Conservation (phyloP, 2,888 invertebrate genomes). For the Chrysopilus asiliformis region DNA sequence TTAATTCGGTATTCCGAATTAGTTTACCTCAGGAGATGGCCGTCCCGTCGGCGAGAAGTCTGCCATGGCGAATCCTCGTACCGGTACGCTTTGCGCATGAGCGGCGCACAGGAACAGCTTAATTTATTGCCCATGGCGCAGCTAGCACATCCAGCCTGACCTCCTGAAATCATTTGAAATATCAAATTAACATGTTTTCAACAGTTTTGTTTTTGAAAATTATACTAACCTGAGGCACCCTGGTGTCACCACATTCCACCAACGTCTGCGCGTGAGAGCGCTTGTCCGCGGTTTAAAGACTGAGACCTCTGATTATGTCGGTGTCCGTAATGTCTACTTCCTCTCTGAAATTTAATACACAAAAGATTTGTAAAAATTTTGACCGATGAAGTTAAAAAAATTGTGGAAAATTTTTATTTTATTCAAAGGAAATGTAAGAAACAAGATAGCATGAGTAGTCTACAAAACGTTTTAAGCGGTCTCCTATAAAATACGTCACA, state of each 20-base stretch:
- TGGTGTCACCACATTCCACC: constrained; percentile 68
- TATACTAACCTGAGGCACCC: constrained; percentile 59
- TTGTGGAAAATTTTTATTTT: background rate
- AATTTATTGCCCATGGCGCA: constrained; percentile 92
- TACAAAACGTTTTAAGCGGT: too few species aligned
- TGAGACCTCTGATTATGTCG: constrained; percentile 59
- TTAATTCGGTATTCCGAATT: too few species aligned
- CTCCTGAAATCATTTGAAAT: constrained; percentile 21
- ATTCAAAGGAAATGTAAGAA: background rate
- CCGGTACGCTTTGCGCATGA: constrained; percentile 91
- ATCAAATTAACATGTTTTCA: constrained; percentile 1
- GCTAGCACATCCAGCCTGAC: constrained; percentile 38
- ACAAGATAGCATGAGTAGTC: too few species aligned
- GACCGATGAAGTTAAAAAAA: background rate
- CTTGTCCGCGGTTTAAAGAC: constrained; percentile 61
- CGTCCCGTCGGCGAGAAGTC: constrained; percentile 69
- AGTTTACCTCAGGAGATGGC: constrained; percentile 72
- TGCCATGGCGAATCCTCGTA: constrained; percentile 96
- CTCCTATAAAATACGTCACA: too few species aligned
- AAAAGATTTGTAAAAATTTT: background rate
- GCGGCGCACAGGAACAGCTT: constrained; percentile 92
- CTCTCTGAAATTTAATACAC: constrained; percentile 40
- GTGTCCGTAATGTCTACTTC: constrained; percentile 44
- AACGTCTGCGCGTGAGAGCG: constrained; percentile 51
- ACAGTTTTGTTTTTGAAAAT: too few species aligned